phyloP scores from a whole-genome alignment of 2,797 vertebrate species.

The Enteromius fasciolatus region DNA sequence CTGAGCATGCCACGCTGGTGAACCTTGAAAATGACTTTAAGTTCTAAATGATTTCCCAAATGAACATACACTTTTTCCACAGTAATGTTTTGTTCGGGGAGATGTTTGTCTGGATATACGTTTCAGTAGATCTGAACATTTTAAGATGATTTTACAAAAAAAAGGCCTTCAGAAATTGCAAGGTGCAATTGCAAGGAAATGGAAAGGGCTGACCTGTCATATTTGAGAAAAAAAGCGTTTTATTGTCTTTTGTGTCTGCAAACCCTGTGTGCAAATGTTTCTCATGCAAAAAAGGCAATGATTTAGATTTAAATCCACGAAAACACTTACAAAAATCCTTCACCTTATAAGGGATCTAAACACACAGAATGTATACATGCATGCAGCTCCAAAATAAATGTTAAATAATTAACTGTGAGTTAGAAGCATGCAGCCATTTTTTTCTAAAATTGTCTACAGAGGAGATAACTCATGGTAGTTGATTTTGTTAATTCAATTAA shows the following conservation, averaged over 20 bases:
- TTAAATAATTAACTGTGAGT: background rate
- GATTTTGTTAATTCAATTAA: background rate
- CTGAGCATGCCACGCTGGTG: conserved; percentile 47
- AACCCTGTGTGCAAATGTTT: background rate
- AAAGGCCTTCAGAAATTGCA: background rate
- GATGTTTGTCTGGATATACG: background rate
- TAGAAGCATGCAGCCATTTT: background rate
- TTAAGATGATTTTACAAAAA: background rate
- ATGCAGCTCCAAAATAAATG: too few species aligned
- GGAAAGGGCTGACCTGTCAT: background rate
- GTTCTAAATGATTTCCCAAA: conserved; percentile 26
- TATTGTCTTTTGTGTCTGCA: background rate
- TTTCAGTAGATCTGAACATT: background rate
- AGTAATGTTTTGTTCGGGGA: conserved; percentile 10
- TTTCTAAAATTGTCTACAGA: background rate
- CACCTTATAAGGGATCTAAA: background rate
- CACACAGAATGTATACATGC: background rate
- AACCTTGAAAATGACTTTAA: conserved; percentile 39
- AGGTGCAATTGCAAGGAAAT: background rate
- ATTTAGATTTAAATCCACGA: background rate
- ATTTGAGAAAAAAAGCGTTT: background rate
- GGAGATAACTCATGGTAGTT: background rate
- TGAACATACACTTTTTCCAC: conserved; percentile 12
- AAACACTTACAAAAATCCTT: background rate
- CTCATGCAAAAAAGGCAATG: background rate